Base-by-base conservation (phyloP, 2,797 vertebrate species). In the Argya squamiceps region DNA sequence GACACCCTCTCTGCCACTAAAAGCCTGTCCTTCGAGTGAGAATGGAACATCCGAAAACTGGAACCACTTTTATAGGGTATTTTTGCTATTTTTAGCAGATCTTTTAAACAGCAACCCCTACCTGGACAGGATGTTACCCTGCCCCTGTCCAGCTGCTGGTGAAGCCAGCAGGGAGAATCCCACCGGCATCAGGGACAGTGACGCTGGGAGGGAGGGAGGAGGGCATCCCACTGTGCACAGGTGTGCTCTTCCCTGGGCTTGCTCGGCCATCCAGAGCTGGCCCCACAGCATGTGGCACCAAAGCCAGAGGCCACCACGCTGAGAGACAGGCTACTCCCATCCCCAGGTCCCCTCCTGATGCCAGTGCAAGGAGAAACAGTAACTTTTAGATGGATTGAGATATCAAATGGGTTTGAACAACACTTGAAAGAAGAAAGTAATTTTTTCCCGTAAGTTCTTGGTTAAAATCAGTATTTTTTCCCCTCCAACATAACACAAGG, bases 291-390 rank as follows among this genome's bases (percentile, higher is more conserved):
- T 3, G 39, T 12, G 26, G 30, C 26, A 55, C 32, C 36, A 53
- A 58, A 60, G 10, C 64, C 56, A 62, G 30, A 47, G 41, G 14
- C 46, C 27, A 3, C 4, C 19, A 4, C 0, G 0, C 29, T 20
- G n/a, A 76, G 22, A 68, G 47, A 63, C 50, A 46, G 62, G 32
- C 49, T 27, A 11, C 13, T 41, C 22, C 19, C 11, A 24, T 5
- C 11, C 17, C 5, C 27, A 26, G 16, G 53, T 24, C 14, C 32
- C 23, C 29, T 77, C 34, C 64, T 78, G 41, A 3, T n/a, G 16
- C 30, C 36, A 32, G 32, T 12, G 15, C 43, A 73, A 50, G 49
- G 22, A 83, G 47, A 67, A 89, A 39, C 5, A 49, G 8, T 17
- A 19, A 44, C 9, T 83, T 88, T 52, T n/a, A 44, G 44, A 63